Percentiles rank a stretch among this genome's conserved stretches.
Conservation (phyloP, 1,140 invertebrate genomes). For the Micrasema longulum region DNA sequence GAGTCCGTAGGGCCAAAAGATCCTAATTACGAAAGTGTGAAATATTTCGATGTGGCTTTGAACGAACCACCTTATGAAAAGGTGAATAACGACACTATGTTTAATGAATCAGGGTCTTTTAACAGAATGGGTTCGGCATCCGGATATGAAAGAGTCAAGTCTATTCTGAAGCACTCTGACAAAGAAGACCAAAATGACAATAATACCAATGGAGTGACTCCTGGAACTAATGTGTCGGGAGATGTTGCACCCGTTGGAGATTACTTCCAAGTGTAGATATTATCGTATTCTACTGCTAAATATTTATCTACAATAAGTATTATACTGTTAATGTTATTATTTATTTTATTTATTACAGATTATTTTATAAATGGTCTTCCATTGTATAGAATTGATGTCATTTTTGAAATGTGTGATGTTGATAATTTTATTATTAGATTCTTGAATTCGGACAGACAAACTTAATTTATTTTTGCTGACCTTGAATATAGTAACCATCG, state of each 20-base stretch:
- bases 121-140: conserved; percentile 63
- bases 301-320: neutral
- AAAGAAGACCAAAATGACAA: conserved; percentile 56
- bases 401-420: conserved; percentile 20
- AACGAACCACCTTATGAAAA: conserved; percentile 69
- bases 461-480: too few species aligned
- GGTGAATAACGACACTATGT: conserved; percentile 60
- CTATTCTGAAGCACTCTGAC: conserved; percentile 43
- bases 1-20: conserved; percentile 73
- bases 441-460: too few species aligned
- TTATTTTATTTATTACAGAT: conserved; percentile 40
- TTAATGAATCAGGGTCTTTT: conserved; percentile 54
- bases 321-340: conserved; percentile 20
- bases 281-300: neutral
- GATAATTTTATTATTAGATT: neutral
- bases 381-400: neutral
- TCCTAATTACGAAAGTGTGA: conserved; percentile 68
- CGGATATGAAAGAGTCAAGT: conserved; percentile 66
- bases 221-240: conserved; percentile 51
- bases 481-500: too few species aligned
- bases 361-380: conserved; percentile 42
- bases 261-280: conserved; percentile 66
- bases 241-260: conserved; percentile 64
- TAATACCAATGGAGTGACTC: conserved; percentile 41
- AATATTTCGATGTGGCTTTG: conserved; percentile 67